phyloP scores from a whole-genome alignment of 2,797 vertebrate species.

The Tokudaia tokunoshimensis region DNA sequence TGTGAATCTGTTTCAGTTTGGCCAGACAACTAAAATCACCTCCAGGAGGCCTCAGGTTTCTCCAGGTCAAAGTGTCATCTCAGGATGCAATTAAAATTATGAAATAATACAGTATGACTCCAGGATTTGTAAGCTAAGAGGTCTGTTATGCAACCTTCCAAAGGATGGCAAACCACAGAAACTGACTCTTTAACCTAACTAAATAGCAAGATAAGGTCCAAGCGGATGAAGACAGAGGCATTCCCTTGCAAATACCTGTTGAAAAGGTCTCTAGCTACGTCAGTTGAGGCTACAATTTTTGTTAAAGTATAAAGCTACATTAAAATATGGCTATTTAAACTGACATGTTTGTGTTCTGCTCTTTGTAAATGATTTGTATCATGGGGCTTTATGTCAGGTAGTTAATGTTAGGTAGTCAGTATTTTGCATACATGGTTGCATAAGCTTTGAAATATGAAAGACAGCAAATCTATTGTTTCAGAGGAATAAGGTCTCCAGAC shows the following conservation, averaged over 20 bases:
- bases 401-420: slow-evolving; percentile 8
- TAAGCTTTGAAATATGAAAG: not conserved
- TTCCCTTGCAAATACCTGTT: not conserved
- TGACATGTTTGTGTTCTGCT: not conserved
- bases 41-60: not conserved
- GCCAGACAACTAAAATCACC: not conserved
- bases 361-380: not conserved
- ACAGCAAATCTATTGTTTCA: slow-evolving; percentile 13
- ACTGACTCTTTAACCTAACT: slow-evolving; percentile 9
- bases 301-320: slow-evolving; percentile 41
- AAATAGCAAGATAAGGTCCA: not conserved
- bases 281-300: slow-evolving; percentile 16
- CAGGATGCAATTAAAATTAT: slow-evolving; percentile 49
- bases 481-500: not conserved
- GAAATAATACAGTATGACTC: slow-evolving; percentile 42
- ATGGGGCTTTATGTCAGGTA: not conserved
- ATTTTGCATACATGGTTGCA: slow-evolving; percentile 6
- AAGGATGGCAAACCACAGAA: slow-evolving; percentile 19
- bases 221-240: not conserved
- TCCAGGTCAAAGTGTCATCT: slow-evolving; percentile 43
- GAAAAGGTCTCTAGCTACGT: not conserved
- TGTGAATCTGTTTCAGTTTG: not conserved
- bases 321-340: slow-evolving; percentile 39
- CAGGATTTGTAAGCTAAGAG: not conserved
- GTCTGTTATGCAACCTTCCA: slow-evolving; percentile 25